Percentiles rank a stretch among this genome's conserved stretches.
These are phyloP conservation scores for Pangasianodon hypophthalmus DNA, from an alignment of 2,113 vertebrate species.

Conservation along the genomic window DNA sequence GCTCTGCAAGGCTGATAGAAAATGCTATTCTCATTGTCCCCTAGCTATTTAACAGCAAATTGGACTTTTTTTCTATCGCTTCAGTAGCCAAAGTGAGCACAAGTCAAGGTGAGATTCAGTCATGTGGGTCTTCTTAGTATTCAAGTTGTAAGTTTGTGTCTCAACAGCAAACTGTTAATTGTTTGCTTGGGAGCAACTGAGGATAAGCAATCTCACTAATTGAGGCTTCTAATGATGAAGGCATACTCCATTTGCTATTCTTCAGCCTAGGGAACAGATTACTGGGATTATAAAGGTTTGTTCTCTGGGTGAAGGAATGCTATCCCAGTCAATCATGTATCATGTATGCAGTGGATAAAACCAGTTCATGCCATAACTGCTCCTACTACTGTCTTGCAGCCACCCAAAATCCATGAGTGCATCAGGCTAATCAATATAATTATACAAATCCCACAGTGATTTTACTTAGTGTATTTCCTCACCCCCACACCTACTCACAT, in stretches of 20 bases:
- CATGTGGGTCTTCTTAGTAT: constrained; percentile 27
- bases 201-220: constrained; percentile 39
- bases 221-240: constrained; percentile 11
- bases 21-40: background rate
- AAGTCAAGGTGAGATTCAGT: background rate
- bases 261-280: background rate
- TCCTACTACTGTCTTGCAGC: no score
- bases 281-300: background rate
- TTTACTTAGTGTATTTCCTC: background rate
- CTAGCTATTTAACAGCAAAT: background rate
- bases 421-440: background rate
- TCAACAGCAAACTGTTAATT: constrained; percentile 24
- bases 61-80: background rate
- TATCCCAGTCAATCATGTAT: background rate
- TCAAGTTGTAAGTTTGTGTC: constrained; percentile 1
- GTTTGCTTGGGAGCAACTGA: constrained; percentile 32
- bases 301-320: background rate
- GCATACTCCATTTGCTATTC: background rate
- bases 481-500: background rate
- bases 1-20: background rate
- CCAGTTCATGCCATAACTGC: no score
- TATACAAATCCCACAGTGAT: background rate
- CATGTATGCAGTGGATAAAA: background rate
- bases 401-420: background rate
- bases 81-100: background rate